These are phyloP conservation scores for roundworm (Caenorhabditis elegans) DNA, from an alignment of 1,140 invertebrate genomes.

Conservation along the genomic window WBcel235 BX284602.5:6274501-6275000, in stretches of 20 bases:
- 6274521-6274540: too few relatives aligned
- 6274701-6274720: slow-evolving; percentile 10
- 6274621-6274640: slow-evolving; percentile 2
- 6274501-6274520: too few relatives aligned
- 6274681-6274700: slow-evolving; percentile 20
- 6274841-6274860: slow-evolving; percentile 1
- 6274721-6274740: neutral
- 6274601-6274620: neutral
- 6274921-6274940: neutral
- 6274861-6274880: neutral
- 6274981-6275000: slow-evolving; percentile 6
- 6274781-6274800: slow-evolving; percentile 4
- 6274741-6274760: too few relatives aligned
- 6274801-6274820: neutral
- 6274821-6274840: slow-evolving; percentile 1
- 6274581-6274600: too few relatives aligned
- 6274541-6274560: too few relatives aligned
- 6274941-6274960: neutral
- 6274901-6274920: neutral
- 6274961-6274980: slow-evolving; percentile 14
- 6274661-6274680: slow-evolving; percentile 31
- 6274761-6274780: neutral
- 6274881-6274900: slow-evolving; percentile 1
- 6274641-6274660: neutral
- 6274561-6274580: too few relatives aligned